Evolutionary conservation across 2,113 vertebrate species (phyloP), one percentile per base, ranked within the genome.

Genomic region (Uria aalge): DNA sequence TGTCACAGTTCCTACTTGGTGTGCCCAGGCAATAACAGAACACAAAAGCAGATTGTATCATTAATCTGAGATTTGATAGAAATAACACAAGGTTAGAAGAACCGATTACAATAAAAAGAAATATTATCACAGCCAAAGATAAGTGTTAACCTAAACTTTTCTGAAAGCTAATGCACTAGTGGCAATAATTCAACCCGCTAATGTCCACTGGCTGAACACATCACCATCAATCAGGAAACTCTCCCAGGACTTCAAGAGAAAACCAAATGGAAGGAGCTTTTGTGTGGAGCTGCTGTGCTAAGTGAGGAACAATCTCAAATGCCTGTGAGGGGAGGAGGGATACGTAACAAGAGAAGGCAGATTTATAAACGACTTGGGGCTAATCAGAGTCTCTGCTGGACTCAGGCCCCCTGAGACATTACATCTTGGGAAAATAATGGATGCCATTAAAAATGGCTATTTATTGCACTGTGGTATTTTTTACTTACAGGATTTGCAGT

Each of bases 401-500:
- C 72, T 86, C 1, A 1, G 36, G 11, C 6, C 41, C 8, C 59
- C 67, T n/a, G 85, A 90, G 67, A 93, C 34, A 36, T n/a, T 85
- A 57, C 14, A 22, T 88, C 55, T 83, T 67, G 55, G 63, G 26
- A 26, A 90, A 96, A 93, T 86, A 88, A 92, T 86, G 52, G 75
- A 50, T 73, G 47, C 18, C 47, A 77, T 94, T 90, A 86, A 96
- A 96, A 96, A 88, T 59, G 47, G 64, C 38, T 85, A 92, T 87
- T 94, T 94, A 63, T 85, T 92, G 50, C n/a, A 59, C 34, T 40
- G 56, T 72, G 76, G 30, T 83, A 83, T 88, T 92, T 96, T 93
- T 90, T 86, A 55, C 63, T 88, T 63, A 67, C 12, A 83, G 59
- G 41, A 83, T 85, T 73, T 69, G 14, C 69, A 86, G 29, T 43